Conservation (phyloP, 2,797 vertebrate species). For the Peromyscus aztecus region DNA sequence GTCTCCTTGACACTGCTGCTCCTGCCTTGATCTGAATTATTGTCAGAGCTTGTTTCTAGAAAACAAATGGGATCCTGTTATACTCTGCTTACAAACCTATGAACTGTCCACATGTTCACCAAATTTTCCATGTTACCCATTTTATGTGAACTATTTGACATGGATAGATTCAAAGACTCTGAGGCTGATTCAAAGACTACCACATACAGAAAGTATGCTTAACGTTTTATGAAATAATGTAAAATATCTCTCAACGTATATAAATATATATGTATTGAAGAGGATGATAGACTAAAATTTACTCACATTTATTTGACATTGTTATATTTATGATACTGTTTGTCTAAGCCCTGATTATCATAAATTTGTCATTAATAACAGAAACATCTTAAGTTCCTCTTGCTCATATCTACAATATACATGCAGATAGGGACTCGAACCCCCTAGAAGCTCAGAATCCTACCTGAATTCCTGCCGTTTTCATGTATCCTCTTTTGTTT, state of each 20-base stretch:
- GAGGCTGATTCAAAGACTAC: neutral
- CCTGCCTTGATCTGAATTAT: neutral
- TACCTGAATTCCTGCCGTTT: neutral
- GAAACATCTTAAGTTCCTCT: neutral
- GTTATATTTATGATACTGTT: neutral
- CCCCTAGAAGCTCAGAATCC: neutral
- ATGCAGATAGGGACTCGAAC: neutral
- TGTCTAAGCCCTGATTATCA: neutral
- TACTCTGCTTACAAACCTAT: neutral
- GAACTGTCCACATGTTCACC: neutral
- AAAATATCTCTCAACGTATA: neutral
- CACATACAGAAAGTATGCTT: neutral
- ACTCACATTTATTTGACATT: neutral
- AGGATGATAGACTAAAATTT: neutral
- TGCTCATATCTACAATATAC: neutral
- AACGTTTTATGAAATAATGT: neutral
- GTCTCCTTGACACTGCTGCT: neutral
- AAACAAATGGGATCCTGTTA: neutral
- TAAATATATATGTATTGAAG: neutral
- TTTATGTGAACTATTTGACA: neutral
- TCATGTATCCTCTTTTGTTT: neutral
- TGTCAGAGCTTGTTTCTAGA: neutral
- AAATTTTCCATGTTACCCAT: neutral
- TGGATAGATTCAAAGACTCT: neutral
- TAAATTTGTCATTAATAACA: constrained; percentile 41